Evolutionary conservation across 2,888 invertebrate species (phyloP).

Genomic region (Ceriagrion tenellum): DNA sequence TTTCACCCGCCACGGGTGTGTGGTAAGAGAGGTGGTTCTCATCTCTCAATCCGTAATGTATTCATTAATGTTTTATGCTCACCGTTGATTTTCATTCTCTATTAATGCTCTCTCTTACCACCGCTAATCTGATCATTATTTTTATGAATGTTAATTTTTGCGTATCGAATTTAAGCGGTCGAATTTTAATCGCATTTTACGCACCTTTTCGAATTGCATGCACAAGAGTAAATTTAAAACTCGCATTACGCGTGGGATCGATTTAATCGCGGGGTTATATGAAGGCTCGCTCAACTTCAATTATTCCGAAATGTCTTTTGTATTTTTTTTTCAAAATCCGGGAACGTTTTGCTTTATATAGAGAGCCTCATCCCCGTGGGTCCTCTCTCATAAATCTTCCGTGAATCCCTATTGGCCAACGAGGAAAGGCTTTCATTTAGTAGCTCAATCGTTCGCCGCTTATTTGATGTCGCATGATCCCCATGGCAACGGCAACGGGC

Average conservation of each 20-base stretch:
- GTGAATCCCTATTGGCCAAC: constrained; percentile 46
- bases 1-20: neutral
- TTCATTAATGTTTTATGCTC: neutral
- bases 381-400: neutral
- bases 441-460: constrained; percentile 49
- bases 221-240: neutral
- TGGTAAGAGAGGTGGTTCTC: neutral
- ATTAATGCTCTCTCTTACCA: neutral
- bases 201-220: too few species aligned
- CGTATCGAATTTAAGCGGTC: neutral
- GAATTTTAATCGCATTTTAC: neutral
- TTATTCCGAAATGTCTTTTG: neutral
- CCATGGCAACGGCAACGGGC: constrained; percentile 15
- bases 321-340: neutral
- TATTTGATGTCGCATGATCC: constrained; percentile 63
- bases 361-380: neutral
- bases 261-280: neutral
- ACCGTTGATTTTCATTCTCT: neutral
- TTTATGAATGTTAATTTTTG: neutral
- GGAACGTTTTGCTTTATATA: neutral
- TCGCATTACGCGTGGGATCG: neutral
- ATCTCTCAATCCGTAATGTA: neutral
- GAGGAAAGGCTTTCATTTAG: constrained; percentile 48
- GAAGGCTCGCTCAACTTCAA: constrained; percentile 13
- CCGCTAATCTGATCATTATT: neutral